Percentiles rank a stretch among this genome's conserved stretches.
These are phyloP conservation scores for Calosoma granatense DNA, from an alignment of 1,140 invertebrate genomes.

Conservation along the genomic window DNA sequence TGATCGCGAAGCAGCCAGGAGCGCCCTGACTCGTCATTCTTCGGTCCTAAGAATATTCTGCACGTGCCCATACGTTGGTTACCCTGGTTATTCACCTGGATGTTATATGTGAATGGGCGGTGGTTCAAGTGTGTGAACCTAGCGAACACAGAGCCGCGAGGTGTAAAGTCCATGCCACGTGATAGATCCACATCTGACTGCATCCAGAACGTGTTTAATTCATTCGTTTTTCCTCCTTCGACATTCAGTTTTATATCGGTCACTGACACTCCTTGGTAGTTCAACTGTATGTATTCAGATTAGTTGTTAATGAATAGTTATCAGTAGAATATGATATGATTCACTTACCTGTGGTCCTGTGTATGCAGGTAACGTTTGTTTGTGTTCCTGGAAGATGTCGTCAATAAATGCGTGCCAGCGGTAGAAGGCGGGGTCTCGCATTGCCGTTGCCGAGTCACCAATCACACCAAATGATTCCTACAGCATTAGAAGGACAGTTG, in stretches of 20 bases:
- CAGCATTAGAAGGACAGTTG: not conserved
- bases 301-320: conserved; percentile 5
- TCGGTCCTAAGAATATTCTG: conserved; percentile 67
- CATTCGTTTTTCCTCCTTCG: conserved; percentile 40
- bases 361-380: conserved; percentile 55
- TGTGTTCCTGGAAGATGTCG: conserved; percentile 67
- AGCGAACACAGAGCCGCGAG: conserved; percentile 56
- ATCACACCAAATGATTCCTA: conserved; percentile 55
- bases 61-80: conserved; percentile 50
- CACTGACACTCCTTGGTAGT: conserved; percentile 51
- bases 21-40: conserved; percentile 53
- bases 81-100: conserved; percentile 51
- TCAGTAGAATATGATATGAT: too few species aligned
- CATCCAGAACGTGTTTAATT: conserved; percentile 58
- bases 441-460: conserved; percentile 51
- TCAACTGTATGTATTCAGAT: conserved; percentile 39
- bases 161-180: conserved; percentile 65
- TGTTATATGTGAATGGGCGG: conserved; percentile 51
- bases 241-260: conserved; percentile 39
- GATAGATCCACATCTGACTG: conserved; percentile 62
- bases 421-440: conserved; percentile 80
- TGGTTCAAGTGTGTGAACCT: conserved; percentile 66
- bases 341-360: conserved; percentile 41
- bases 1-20: conserved; percentile 54
- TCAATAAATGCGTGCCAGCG: conserved; percentile 74